Evolutionary conservation across 2,113 vertebrate species (phyloP), one percentile per base, ranked within the genome.

Genomic region (Rousettus leschenaultii): DNA sequence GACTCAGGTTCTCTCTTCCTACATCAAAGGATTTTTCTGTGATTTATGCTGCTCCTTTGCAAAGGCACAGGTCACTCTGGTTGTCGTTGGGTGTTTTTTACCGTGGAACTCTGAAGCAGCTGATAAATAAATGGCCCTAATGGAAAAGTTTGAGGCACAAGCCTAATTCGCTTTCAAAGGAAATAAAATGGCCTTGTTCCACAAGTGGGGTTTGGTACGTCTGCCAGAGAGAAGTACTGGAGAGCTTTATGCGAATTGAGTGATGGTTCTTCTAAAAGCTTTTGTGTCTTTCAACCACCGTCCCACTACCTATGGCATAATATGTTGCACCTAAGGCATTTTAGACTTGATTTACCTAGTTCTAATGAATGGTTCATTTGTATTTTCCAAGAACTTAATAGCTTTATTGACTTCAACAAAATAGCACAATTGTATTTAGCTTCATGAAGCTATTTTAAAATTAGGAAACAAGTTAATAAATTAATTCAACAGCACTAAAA

Each of bases 131-230:
- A 65, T 38, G 53, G 70, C 77, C 73, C 71, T 97, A 88, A 95
- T 98, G 87, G 87, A 94, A 95, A 74, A 95, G 88, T 85, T 96
- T 71, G 82, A 48, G 88, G 78, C 86, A 79, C 14, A 82, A 30
- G 89, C 96, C 84, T 89, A 92, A 94, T 96, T 98, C 43, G 43
- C 92, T 98, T 98, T 97, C 95, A 96, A 92, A 97, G 92, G 78
- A 97, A 86, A 51, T 80, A 66, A 68, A 79, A 79, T 94, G 92
- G 89, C 92, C 38, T 90, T 66, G 38, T 94, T 96, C 90, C 86
- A 90, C 87, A 95, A 95, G 61, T 95, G 79, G 71, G 82, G 55
- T 84, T 91, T 53, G 89, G 80, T 78, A 5, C 33, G 92, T 95
- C 40, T 95, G 65, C 83, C 57, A 38, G 57, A 74, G 93, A 86